These are phyloP conservation scores for Coracopsis vasa DNA, from an alignment of 2,113 vertebrate species.

Conservation along the genomic window DNA sequence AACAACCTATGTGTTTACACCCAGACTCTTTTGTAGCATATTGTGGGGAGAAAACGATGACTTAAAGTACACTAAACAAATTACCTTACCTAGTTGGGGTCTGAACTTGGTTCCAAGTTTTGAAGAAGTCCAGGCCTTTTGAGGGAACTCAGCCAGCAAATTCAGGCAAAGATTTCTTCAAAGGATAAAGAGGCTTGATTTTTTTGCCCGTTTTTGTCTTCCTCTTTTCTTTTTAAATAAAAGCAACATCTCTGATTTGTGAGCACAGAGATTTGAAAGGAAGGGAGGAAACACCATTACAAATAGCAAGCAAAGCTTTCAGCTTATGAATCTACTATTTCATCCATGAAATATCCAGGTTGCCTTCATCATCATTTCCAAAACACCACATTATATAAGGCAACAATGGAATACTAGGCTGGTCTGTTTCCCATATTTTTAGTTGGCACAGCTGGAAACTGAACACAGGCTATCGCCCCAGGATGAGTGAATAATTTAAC, in stretches of 20 bases:
- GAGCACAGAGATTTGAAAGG: neutral
- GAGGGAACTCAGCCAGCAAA: neutral
- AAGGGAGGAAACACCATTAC: neutral
- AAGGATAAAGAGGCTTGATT: neutral
- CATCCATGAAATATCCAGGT: constrained; percentile 45
- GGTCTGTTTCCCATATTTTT: constrained; percentile 45
- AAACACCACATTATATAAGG: constrained; percentile 41
- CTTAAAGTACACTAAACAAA: neutral
- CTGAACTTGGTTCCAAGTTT: neutral
- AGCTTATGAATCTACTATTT: constrained; percentile 49
- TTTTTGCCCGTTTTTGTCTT: neutral
- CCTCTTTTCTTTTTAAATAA: neutral
- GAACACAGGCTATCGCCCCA: constrained; percentile 34
- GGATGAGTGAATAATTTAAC: constrained; percentile 52
- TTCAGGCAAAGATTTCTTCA: constrained; percentile 1
- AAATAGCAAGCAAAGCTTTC: constrained; percentile 27
- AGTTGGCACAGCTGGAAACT: constrained; percentile 41
- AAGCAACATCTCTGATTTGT: neutral
- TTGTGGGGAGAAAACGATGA: neutral
- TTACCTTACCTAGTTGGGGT: neutral
- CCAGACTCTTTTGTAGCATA: neutral
- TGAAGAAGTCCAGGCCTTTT: neutral
- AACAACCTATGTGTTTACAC: neutral
- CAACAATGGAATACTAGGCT: constrained; percentile 33
- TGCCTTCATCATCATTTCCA: constrained; percentile 53